Evolutionary conservation across 2,113 vertebrate genomes (phyloP).

Genomic region (Prolemur simus): DNA sequence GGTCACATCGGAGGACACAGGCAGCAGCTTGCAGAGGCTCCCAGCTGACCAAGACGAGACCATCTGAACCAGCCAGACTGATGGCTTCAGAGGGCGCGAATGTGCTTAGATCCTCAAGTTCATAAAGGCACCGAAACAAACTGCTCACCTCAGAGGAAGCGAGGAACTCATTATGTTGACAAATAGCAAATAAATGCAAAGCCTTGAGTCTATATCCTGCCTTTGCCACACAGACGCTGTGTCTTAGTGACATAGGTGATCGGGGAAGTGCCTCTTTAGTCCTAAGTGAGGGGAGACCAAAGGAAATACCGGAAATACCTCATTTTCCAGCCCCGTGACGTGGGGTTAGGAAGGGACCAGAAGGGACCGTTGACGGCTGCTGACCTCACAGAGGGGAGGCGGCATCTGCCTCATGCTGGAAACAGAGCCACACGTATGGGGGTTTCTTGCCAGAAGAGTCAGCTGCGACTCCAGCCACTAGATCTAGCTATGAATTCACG

Average conservation of each 20-base stretch:
- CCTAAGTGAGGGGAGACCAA: background rate
- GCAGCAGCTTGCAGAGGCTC: background rate
- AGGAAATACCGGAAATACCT: background rate
- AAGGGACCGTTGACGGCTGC: background rate
- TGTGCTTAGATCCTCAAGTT: background rate
- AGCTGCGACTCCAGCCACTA: background rate
- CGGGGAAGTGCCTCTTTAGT: background rate
- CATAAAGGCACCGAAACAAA: background rate
- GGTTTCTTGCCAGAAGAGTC: background rate
- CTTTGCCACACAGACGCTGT: background rate
- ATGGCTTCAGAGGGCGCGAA: background rate
- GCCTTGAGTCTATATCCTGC: background rate
- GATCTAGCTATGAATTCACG: background rate
- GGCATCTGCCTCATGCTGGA: background rate
- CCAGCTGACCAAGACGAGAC: background rate
- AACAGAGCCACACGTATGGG: background rate
- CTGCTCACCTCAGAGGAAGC: background rate
- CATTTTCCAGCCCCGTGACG: background rate
- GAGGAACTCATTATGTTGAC: background rate
- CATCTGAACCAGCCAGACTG: background rate
- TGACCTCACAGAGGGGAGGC: background rate
- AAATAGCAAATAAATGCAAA: background rate
- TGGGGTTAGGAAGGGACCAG: background rate
- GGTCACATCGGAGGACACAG: background rate
- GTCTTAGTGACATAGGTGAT: background rate